Evolutionary conservation across 1,140 invertebrate species (phyloP), one percentile per base, ranked within the genome.

Genomic region (Cherax destructor): DNA sequence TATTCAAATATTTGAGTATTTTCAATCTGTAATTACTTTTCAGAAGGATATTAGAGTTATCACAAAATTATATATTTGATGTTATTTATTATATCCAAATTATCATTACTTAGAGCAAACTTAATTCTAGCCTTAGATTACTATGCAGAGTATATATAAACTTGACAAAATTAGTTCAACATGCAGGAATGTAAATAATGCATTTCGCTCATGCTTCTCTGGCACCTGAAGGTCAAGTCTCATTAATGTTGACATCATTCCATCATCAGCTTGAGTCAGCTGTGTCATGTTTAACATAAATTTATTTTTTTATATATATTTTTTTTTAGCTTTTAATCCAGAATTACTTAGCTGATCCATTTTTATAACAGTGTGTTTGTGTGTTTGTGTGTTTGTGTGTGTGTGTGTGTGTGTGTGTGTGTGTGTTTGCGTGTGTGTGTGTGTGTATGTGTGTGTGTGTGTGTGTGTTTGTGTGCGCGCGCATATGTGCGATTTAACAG

Each of bases 41-140:
- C 30, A 41, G 30, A 41, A 41, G 30, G 30, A 41, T 2, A 41
- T 59, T 16, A 59, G 16, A 59, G 3, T 59, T 9, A 10, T 59
- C 56, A 59, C 16, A 16, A 65, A 65, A 13, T 6, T 65, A 65
- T 65, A 1, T 16, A 13, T 65, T 13, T 65, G 13, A 0, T 18
- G 47, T 83, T 83, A 83, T 61, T 83, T 61, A 83, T 69, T 30
- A 83, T n/a, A 47, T 83, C 30, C 59, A 65, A n/a, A 47, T 83
- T 7, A 61, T 83, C 4, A 47, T 78, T 79, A 85, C 85, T 85
- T 85, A 85, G 47, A 86, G 49, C 65, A 79, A 49, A 86, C 89
- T 91, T 91, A 91, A 91, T 65, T 30, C 89, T 91, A 91, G 49
- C 74, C 89, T 91, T 91, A 91, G 61, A 72, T 91, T 91, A 91